These are phyloP conservation scores for Enchytraeus crypticus DNA, from an alignment of 2,888 invertebrate genomes.

Conservation along the genomic window DNA sequence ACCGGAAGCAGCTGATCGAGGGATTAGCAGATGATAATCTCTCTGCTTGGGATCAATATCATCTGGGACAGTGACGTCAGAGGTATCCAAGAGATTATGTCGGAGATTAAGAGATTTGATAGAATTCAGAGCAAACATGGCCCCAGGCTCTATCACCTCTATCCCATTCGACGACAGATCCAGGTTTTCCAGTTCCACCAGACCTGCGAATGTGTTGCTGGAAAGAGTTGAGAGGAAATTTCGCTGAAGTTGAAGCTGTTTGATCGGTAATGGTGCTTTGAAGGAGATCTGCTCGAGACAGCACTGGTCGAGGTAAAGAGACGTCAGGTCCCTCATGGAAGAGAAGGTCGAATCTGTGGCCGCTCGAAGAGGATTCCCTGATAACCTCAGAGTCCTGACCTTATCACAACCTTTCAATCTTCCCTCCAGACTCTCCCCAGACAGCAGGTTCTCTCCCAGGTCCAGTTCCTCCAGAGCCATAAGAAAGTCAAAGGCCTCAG, in stretches of 20 bases:
- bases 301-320: not conserved
- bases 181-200: not conserved
- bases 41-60: too few relatives aligned
- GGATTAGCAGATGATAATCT: too few relatives aligned
- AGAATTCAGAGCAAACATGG: not conserved
- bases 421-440: not conserved
- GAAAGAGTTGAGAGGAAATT: slow-evolving; percentile 1
- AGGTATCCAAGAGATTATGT: not conserved
- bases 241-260: not conserved
- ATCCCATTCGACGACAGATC: slow-evolving; percentile 5
- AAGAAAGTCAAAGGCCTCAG: not conserved
- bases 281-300: slow-evolving; percentile 1
- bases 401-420: not conserved
- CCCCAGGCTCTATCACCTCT: not conserved
- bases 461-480: not conserved
- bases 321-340: not conserved
- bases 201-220: slow-evolving; percentile 7
- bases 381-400: not conserved
- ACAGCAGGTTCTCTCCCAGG: not conserved
- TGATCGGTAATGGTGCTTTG: not conserved
- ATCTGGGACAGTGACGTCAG: too few relatives aligned
- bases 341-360: not conserved
- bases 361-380: slow-evolving; percentile 1
- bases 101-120: slow-evolving; percentile 1
- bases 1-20: not conserved